Evolutionary conservation across 2,888 invertebrate genomes (phyloP), one percentile per base, ranked within the genome.

Genomic region (Lithophane ornitopus): DNA sequence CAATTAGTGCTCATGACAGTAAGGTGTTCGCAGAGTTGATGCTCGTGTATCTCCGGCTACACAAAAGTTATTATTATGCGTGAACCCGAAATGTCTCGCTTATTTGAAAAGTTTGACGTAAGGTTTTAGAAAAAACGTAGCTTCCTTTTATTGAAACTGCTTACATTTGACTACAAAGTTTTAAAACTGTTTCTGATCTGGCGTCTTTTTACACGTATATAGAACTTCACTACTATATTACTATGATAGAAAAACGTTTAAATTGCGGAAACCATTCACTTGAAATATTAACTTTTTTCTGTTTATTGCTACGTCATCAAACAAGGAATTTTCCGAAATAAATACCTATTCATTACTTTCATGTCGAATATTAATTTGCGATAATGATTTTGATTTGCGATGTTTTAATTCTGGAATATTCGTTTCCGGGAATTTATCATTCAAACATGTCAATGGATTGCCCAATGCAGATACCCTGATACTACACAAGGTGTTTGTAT

Each of bases 401-500:
- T 62, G 9, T 65, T 65, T n/a, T 19, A n/a, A n/a, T 62, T 49
- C 28, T 14, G 16, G 3, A 63, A 26, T 14, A 54, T 39, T 71
- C 14, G 4, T 9, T 61, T 77, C 16, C 9, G 2, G 11, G 39
- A 61, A 22, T 11, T 39, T 2, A 16, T 9, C 19, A 44, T 28
- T 52, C 28, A 59, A 28, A 46, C 9, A 49, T 52, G 44, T 9
- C 8, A n/a, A n/a, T 34, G 2, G 11, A 16, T 61, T 71, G 16
- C 58, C n/a, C 39, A 61, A 46, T 69, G 61, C 56, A 46, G 19
- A 70, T 22, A 65, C 63, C 44, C 34, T 6, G 34, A 34, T 34
- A 58, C 66, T 68, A 81, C 59, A 73, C 52, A 81, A 81, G 77
- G 83, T 87, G 75, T 86, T 78, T 85, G 74, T 85, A 73, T 87